A percentile compares a stretch with the other conserved stretches of the same genome.
Evolutionary conservation across 2,797 vertebrate species (phyloP).

Genomic region (Brachyalestes nurse): DNA sequence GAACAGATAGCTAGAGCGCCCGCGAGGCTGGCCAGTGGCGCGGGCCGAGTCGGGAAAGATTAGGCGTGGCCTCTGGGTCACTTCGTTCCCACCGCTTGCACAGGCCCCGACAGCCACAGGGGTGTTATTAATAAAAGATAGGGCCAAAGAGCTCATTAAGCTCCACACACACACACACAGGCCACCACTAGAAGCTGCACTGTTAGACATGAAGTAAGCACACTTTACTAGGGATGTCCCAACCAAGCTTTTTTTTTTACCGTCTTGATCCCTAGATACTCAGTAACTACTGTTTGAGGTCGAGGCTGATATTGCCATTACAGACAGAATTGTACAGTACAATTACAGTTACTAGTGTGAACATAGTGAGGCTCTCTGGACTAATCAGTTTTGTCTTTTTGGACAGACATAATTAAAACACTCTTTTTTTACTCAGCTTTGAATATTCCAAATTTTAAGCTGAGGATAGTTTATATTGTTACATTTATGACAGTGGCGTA

Average conservation of each 20-base stretch:
- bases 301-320: background rate
- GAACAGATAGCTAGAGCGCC: conserved; percentile 86
- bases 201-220: conserved; percentile 42
- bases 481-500: too few species aligned
- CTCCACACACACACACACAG: conserved; percentile 74
- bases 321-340: too few species aligned
- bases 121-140: conserved; percentile 93
- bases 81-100: conserved; percentile 89
- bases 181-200: conserved; percentile 71
- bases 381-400: too few species aligned
- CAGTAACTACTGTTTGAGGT: background rate
- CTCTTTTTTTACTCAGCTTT: too few species aligned
- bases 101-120: conserved; percentile 63
- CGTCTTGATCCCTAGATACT: background rate
- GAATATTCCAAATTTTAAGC: too few species aligned
- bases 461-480: too few species aligned
- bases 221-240: background rate
- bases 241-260: background rate
- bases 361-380: too few species aligned
- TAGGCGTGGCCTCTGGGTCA: conserved; percentile 92
- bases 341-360: too few species aligned
- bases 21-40: conserved; percentile 75
- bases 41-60: conserved; percentile 91
- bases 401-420: too few species aligned
- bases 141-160: conserved; percentile 87